Evolutionary conservation across 92 coral and sea anemone genomes (phyloP).

Genomic region (Virgularia gustaviana): DNA sequence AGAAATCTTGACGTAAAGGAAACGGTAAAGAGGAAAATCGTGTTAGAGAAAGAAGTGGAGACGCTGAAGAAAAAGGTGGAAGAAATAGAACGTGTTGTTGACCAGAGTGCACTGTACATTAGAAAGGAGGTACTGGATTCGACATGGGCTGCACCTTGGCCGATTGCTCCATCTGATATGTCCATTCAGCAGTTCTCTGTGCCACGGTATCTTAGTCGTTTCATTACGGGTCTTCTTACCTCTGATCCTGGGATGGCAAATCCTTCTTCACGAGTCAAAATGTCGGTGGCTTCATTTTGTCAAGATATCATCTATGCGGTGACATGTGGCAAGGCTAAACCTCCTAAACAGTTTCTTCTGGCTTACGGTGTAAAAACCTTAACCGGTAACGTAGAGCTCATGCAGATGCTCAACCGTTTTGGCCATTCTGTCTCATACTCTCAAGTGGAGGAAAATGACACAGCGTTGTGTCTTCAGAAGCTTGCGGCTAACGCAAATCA

Average conservation of each 20-base stretch:
- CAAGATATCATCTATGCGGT: constrained; percentile 50
- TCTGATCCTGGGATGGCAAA: constrained; percentile 20
- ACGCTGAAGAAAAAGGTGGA: not conserved
- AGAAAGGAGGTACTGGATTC: not conserved
- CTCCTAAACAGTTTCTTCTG: constrained; percentile 53
- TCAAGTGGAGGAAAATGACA: constrained; percentile 60
- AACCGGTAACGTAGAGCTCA: constrained; percentile 53
- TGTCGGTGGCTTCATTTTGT: constrained; percentile 31
- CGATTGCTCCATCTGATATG: constrained; percentile 45
- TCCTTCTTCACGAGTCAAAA: constrained; percentile 47
- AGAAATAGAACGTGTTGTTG: not conserved
- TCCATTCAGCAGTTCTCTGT: constrained; percentile 22
- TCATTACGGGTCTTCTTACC: constrained; percentile 43
- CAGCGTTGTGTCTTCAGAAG: constrained; percentile 61
- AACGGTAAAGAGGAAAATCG: constrained; percentile 8
- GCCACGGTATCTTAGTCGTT: constrained; percentile 38
- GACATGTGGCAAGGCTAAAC: constrained; percentile 42
- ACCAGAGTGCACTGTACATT: not conserved
- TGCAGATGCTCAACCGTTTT: constrained; percentile 49
- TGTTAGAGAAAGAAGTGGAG: constrained; percentile 29
- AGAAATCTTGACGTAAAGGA: constrained; percentile 14
- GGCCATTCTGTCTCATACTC: constrained; percentile 57
- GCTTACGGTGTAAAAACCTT: constrained; percentile 51
- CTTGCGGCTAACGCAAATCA: constrained; percentile 33
- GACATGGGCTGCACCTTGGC: constrained; percentile 37